phyloP scores from a whole-genome alignment of 2,797 vertebrate species.

The Pseudopleuronectes americanus region DNA sequence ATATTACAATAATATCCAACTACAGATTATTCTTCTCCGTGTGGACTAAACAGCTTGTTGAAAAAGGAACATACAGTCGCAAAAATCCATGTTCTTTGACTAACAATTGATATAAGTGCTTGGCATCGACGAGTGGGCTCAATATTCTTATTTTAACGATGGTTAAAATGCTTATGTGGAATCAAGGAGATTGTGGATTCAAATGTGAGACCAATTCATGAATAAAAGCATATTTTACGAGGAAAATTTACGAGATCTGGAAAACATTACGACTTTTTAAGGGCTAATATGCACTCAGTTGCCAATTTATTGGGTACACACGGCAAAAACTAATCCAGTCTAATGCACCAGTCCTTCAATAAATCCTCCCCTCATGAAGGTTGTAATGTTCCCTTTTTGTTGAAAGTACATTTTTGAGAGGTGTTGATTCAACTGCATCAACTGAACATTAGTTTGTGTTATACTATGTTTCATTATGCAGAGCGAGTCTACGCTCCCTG shows the following conservation, averaged over 20 bases:
- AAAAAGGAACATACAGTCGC: not conserved
- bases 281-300: not conserved
- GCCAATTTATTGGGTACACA: slow-evolving; percentile 7
- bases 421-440: not conserved
- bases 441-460: not conserved
- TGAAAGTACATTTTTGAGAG: not conserved
- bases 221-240: not conserved
- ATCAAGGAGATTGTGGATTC: not conserved
- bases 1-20: slow-evolving; percentile 11
- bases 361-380: not conserved
- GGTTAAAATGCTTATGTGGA: not conserved
- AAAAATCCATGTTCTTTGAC: not conserved
- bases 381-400: not conserved
- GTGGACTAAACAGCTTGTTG: not conserved
- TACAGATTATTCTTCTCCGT: slow-evolving; percentile 10
- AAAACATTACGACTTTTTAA: slow-evolving; percentile 7
- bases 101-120: not conserved
- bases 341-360: not conserved
- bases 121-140: not conserved
- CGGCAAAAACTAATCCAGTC: not conserved
- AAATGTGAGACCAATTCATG: not conserved
- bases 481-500: not conserved
- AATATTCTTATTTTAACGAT: slow-evolving; percentile 1
- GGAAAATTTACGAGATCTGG: not conserved
- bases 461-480: not conserved